Base-by-base conservation (phyloP, 2,113 vertebrate genomes). In the Halcyon malimbica region DNA sequence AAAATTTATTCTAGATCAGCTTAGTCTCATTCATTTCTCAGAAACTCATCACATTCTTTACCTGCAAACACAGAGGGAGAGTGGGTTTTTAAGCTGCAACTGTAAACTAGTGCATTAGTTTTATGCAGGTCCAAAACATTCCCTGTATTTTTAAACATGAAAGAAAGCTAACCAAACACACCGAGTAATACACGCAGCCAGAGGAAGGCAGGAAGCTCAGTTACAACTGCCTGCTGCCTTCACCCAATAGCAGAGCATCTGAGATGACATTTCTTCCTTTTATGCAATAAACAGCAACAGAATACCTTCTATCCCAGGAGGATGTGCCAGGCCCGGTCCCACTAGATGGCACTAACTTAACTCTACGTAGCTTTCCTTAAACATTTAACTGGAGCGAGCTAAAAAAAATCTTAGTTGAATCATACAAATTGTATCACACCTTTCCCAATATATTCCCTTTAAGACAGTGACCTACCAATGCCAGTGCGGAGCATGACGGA, bases 321-420 rank as follows among this genome's bases (percentile, higher is more conserved):
- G 80, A 96, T 68, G 69, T 79, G 89, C 91, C 89, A 65, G 26
- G 39, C 80, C 64, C 37, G 19, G 74, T 82, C 95, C 98, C 98
- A 97, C 97, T 97, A 98, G 97, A 96, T 98, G 97, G 98, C 98
- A 97, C 97, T 96, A 91, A 95, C 84, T 94, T 74, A 75, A 57
- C 78, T 77, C 75, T 53, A 70, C 5, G 6, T 33, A 87, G 90
- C 89, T 80, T 73, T 69, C 68, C 64, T 88, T 65, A n/a, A 65
- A 92, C 93, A 92, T 92, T 96, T 85, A 50, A 82, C 18, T 87
- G 69, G 69, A 93, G 46, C 39, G 73, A 94, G 65, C 80, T 94
- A 96, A 53, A 71, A 96, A 70, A 70, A 93, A 91, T 15, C 79
- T 82, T 46, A 85, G 86, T 73, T 85, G 84, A 92, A 92, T 85